Evolutionary conservation across 2,113 vertebrate genomes (phyloP).

Genomic region (Equus quagga): DNA sequence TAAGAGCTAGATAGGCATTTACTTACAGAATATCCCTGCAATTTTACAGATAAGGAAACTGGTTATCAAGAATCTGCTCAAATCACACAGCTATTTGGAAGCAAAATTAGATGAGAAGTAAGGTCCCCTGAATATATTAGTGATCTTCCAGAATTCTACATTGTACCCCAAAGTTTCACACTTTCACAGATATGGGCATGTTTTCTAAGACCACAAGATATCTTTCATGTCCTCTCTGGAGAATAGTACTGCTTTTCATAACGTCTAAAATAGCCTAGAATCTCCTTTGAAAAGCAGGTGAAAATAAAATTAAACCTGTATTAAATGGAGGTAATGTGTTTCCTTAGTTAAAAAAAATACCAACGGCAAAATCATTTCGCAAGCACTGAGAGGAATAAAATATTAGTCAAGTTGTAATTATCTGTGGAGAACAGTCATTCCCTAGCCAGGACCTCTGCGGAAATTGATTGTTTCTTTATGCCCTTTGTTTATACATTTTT

Average conservation of each 20-base stretch:
- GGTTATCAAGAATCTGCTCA: neutral
- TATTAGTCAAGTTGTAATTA: slow-evolving; percentile 67
- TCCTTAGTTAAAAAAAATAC: neutral
- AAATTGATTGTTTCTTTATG: slow-evolving; percentile 70
- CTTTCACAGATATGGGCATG: neutral
- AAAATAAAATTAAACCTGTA: slow-evolving; percentile 56
- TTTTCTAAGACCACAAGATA: neutral
- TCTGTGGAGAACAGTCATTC: slow-evolving; percentile 53
- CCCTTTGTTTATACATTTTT: slow-evolving; percentile 62
- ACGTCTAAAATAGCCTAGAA: neutral
- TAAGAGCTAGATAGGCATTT: neutral
- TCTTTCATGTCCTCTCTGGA: neutral
- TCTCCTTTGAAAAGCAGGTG: slow-evolving; percentile 30
- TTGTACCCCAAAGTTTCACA: neutral
- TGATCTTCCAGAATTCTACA: neutral
- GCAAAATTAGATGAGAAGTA: neutral
- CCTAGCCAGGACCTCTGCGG: neutral
- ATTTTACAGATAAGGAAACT: slow-evolving; percentile 16
- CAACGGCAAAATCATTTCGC: slow-evolving; percentile 58
- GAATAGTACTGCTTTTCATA: slow-evolving; percentile 28
- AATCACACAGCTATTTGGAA: neutral
- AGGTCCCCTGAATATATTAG: neutral
- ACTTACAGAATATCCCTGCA: neutral
- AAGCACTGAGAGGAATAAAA: slow-evolving; percentile 44
- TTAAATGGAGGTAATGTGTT: slow-evolving; percentile 9